Evolutionary conservation across 2,888 invertebrate genomes (phyloP).

Genomic region (Drosophila merina): DNA sequence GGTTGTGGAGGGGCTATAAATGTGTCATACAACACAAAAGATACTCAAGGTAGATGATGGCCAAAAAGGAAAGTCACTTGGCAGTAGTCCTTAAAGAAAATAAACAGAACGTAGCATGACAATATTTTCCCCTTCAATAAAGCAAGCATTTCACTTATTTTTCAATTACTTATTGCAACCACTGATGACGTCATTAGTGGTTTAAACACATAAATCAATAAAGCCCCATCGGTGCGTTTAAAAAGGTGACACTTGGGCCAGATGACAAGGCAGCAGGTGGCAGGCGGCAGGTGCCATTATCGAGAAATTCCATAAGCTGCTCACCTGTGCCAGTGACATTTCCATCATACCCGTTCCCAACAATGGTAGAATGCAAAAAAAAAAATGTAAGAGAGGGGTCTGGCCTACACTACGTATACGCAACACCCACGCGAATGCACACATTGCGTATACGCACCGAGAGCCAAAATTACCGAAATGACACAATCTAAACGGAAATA

Average conservation of each 20-base stretch:
- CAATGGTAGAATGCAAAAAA: slow-evolving; percentile 10
- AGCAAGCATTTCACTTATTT: slow-evolving; percentile 1
- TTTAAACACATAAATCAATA: slow-evolving; percentile 57
- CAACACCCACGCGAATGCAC: slow-evolving; percentile 39
- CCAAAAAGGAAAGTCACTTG: background rate
- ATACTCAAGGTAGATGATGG: slow-evolving; percentile 4
- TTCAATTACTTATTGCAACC: slow-evolving; percentile 14
- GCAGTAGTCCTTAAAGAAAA: background rate
- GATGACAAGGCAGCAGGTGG: slow-evolving; percentile 10
- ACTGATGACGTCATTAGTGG: slow-evolving; percentile 29
- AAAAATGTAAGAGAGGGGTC: background rate
- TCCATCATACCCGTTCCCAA: slow-evolving; percentile 2
- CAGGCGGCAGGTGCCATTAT: slow-evolving; percentile 52
- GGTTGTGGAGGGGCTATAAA: background rate
- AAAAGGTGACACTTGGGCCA: slow-evolving; percentile 21
- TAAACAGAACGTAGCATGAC: background rate
- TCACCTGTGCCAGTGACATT: slow-evolving; percentile 16
- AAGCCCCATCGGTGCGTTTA: slow-evolving; percentile 66
- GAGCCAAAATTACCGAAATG: slow-evolving; percentile 72
- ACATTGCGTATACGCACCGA: slow-evolving; percentile 69
- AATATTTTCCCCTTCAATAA: background rate
- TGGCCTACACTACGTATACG: slow-evolving; percentile 59
- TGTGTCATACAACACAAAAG: slow-evolving; percentile 27
- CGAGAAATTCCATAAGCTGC: slow-evolving; percentile 45
- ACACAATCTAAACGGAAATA: slow-evolving; percentile 79